Percentiles rank a stretch among this genome's conserved stretches.
phyloP scores from a whole-genome alignment of 2,113 vertebrate genomes.

The Brienomyrus longianalis region DNA sequence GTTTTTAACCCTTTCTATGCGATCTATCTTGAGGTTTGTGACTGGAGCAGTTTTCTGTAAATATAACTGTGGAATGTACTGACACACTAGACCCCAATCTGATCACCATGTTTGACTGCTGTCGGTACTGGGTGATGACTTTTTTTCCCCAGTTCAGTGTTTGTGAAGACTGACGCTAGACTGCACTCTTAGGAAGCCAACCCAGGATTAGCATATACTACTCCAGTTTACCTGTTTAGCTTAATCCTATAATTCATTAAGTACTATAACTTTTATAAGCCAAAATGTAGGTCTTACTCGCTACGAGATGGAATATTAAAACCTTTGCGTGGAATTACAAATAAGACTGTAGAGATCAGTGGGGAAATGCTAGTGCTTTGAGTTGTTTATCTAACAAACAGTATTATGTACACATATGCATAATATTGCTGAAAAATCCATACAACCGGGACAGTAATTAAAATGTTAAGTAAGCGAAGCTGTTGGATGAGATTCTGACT shows the following conservation, averaged over 20 bases:
- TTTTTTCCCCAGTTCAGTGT: too few relatives aligned
- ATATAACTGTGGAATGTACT: too few relatives aligned
- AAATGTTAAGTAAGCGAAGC: background rate
- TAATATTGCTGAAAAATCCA: background rate
- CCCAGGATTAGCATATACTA: background rate
- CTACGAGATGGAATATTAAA: background rate
- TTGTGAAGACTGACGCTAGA: background rate
- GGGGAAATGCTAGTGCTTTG: background rate
- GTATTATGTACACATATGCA: background rate
- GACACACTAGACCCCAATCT: background rate
- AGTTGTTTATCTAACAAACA: background rate
- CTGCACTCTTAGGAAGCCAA: background rate
- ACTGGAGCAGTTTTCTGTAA: background rate
- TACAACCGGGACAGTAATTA: background rate
- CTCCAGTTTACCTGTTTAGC: background rate
- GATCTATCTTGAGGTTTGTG: background rate
- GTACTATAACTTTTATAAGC: background rate
- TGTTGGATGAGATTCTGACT: background rate
- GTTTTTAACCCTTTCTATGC: background rate
- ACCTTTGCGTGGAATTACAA: background rate
- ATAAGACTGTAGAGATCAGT: background rate
- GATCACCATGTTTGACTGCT: background rate
- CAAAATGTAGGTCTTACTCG: background rate
- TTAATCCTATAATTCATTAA: background rate
- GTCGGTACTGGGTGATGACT: background rate